A percentile compares a stretch with the other conserved stretches of the same genome.
phyloP scores from a whole-genome alignment of 2,888 invertebrate genomes.

The Philaethria dido region DNA sequence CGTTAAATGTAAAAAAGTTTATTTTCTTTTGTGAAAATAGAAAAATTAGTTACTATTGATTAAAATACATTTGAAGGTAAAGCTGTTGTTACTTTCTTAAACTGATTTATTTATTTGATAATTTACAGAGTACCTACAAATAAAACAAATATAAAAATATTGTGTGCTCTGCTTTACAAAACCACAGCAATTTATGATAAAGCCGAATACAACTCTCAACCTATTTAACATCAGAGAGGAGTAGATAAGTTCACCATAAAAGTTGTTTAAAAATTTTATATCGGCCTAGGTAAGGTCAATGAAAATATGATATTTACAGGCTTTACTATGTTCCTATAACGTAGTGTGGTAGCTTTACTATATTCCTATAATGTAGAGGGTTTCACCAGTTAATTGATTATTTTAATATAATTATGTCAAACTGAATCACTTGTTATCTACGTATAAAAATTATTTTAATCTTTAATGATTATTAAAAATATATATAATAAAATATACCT shows the following conservation, averaged over 20 bases:
- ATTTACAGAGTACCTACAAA: not conserved
- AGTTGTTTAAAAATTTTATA: not conserved
- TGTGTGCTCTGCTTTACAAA: constrained; percentile 7
- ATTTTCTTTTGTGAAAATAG: not conserved
- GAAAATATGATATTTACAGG: too few species aligned
- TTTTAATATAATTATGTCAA: too few species aligned
- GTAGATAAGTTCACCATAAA: constrained; percentile 19
- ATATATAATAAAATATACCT: too few species aligned
- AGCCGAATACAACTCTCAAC: constrained; percentile 29
- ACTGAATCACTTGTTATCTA: too few species aligned
- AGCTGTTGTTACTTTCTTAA: not conserved
- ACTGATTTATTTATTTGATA: not conserved
- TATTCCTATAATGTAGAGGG: too few species aligned
- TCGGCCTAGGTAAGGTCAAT: too few species aligned
- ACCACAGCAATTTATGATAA: constrained; percentile 22
- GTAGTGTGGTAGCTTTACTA: not conserved
- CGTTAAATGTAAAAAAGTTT: not conserved
- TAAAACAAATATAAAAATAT: constrained; percentile 12
- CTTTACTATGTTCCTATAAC: too few species aligned
- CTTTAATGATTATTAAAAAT: too few species aligned
- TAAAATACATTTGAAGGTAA: too few species aligned
- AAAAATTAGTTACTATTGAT: too few species aligned
- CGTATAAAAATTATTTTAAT: too few species aligned
- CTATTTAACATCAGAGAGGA: constrained; percentile 30
- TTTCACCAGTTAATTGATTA: too few species aligned